Evolutionary conservation across 1,140 invertebrate genomes (phyloP), one percentile per base, ranked within the genome.

Genomic region (Trichonephila clavata): DNA sequence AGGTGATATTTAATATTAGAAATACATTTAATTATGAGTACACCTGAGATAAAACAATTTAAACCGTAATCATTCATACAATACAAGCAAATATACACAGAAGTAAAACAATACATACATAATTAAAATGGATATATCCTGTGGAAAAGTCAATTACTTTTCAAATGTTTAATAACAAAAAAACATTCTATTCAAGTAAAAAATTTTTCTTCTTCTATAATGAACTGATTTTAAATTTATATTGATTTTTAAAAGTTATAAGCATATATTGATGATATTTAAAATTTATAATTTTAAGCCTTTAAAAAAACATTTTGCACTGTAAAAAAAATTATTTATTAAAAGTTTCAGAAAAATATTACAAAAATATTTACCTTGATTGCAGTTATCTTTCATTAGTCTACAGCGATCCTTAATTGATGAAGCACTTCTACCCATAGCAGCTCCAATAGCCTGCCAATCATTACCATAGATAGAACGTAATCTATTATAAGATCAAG

Each of bases 321-420:
- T n/a, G n/a, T n/a, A n/a, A 39, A 39, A 39, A 39, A 4, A 39
- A 39, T 50, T 50, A 63, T 21, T 20, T 20, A 63, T 63, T 6
- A 63, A 63, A 27, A 32, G 43, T 10, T 39, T 16, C 6, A 21
- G 16, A 18, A 8, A 8, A 18, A 24, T 32, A 80, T 16, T 50
- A 50, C 10, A 50, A 59, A 57, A 8, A 16, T 32, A 59, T 5
- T 65, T 95, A 96, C 96, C 96, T 94, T 96, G 95, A 94, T 96
- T 96, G 94, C 96, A 96, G 60, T 96, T 96, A 86, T 96, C 96
- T 94, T 96, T 96, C 95, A 96, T 96, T 43, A 96, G 95, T 20
- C 96, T 95, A 94, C 96, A 96, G 87, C 96, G 96, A 95, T 96
- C 96, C 94, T 96, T 96, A 27, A 96, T 96, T n/a, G 96, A 96